Evolutionary conservation across 1,140 invertebrate species (phyloP).

Genomic region (Aphaenogaster rudis): DNA sequence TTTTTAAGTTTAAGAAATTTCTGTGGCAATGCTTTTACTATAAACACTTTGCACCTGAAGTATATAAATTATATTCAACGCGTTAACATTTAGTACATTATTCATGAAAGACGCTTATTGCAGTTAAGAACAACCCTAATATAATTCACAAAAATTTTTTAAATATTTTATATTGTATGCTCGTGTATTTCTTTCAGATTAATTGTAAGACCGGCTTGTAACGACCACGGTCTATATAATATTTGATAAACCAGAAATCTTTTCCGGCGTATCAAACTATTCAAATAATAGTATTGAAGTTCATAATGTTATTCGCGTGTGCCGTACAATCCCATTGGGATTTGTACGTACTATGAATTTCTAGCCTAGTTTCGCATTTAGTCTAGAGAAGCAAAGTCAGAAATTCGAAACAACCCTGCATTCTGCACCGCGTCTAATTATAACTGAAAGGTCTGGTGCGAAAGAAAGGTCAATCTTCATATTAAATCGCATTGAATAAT

Average conservation of each 20-base stretch:
- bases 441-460: conserved; percentile 12
- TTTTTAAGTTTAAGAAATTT: background rate
- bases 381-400: background rate
- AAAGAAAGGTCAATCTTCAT: background rate
- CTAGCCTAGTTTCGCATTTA: conserved; percentile 39
- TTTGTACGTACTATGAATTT: conserved; percentile 38
- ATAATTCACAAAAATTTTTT: conserved; percentile 15
- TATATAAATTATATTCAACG: background rate
- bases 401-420: conserved; percentile 14
- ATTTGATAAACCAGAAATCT: conserved; percentile 9
- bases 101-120: background rate
- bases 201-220: background rate
- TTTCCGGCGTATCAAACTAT: background rate
- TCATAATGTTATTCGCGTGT: conserved; percentile 10
- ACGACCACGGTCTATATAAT: background rate
- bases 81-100: background rate
- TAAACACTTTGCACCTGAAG: background rate
- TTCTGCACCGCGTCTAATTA: conserved; percentile 6
- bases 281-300: background rate
- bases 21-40: background rate
- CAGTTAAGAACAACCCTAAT: background rate
- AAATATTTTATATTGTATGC: background rate
- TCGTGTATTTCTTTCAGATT: background rate
- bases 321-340: background rate
- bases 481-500: background rate